These are phyloP conservation scores for Propithecus perrieri DNA, from an alignment of 2,797 vertebrate species.

Conservation along the genomic window DNA sequence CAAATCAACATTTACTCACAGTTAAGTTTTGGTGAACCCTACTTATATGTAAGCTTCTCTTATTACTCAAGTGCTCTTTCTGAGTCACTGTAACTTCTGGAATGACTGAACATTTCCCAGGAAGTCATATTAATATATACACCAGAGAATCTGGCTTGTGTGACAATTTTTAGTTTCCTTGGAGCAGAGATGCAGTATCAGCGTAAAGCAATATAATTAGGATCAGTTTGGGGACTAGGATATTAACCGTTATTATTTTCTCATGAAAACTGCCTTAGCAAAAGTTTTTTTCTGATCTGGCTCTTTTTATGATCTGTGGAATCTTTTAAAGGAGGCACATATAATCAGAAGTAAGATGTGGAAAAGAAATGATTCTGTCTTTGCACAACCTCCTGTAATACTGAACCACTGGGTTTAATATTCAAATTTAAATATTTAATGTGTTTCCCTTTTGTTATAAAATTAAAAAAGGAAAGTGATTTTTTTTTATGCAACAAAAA, in stretches of 20 bases:
- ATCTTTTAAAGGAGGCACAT: slow-evolving; percentile 8
- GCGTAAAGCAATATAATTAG: slow-evolving; percentile 33
- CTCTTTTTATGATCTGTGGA: neutral
- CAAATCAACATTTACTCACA: neutral
- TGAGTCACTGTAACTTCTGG: neutral
- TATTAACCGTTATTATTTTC: slow-evolving; percentile 25
- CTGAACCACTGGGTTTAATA: neutral
- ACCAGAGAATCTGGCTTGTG: neutral
- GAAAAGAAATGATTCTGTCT: neutral
- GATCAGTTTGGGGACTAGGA: neutral
- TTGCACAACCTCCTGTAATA: slow-evolving; percentile 35
- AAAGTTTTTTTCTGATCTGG: slow-evolving; percentile 17
- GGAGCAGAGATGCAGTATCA: neutral
- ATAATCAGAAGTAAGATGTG: slow-evolving; percentile 21
- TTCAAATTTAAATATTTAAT: slow-evolving; percentile 52
- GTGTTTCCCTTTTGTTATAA: slow-evolving; percentile 37
- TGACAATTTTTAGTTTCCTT: slow-evolving; percentile 41
- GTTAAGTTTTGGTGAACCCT: neutral
- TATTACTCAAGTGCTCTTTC: neutral
- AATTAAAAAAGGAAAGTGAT: slow-evolving; percentile 31
- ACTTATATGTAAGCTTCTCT: neutral
- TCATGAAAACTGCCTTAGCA: slow-evolving; percentile 6
- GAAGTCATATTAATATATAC: neutral
- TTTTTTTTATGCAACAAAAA: slow-evolving; percentile 26
- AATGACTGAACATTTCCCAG: neutral